These are phyloP conservation scores for Aurelia coerulea DNA, from an alignment of 30 jellyfish, hydroid and myxozoan species.

Conservation along the genomic window DNA sequence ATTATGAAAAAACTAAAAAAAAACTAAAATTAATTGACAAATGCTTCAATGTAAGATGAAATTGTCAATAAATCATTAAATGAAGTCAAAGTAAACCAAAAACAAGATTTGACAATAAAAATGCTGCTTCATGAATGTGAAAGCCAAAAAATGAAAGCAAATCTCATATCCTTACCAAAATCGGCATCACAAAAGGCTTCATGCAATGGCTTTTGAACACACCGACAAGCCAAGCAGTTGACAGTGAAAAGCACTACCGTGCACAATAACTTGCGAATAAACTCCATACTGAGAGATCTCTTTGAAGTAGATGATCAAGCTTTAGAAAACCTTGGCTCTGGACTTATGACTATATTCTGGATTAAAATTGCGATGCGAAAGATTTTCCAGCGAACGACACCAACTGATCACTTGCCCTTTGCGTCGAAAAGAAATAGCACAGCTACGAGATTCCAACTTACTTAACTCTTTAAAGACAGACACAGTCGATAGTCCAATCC, in stretches of 20 bases:
- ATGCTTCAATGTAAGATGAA: too few species aligned
- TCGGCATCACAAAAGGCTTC: conserved; percentile 97
- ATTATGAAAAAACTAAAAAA: too few species aligned
- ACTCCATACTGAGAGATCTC: conserved; percentile 17
- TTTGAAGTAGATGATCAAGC: neutral
- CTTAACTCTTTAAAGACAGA: conserved; percentile 54
- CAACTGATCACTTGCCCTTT: conserved; percentile 16
- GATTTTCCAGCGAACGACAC: neutral
- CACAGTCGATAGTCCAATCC: conserved; percentile 74
- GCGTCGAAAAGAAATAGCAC: conserved; percentile 19
- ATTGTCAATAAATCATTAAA: too few species aligned
- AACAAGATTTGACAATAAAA: too few species aligned
- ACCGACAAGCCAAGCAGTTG: conserved; percentile 69
- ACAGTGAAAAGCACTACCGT: conserved; percentile 36
- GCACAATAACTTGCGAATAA: conserved; percentile 11
- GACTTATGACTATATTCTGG: too few species aligned
- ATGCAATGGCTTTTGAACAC: conserved; percentile 87
- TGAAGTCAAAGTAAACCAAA: too few species aligned
- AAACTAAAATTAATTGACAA: too few species aligned
- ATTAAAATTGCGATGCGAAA: too few species aligned
- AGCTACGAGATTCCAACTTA: conserved; percentile 32
- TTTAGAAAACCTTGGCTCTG: too few species aligned
- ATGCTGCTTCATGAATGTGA: too few species aligned
- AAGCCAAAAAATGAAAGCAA: too few species aligned
- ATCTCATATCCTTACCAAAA: conserved; percentile 76